Conservation (phyloP, 2,888 invertebrate genomes). For the Dolichopus griseipennis region DNA sequence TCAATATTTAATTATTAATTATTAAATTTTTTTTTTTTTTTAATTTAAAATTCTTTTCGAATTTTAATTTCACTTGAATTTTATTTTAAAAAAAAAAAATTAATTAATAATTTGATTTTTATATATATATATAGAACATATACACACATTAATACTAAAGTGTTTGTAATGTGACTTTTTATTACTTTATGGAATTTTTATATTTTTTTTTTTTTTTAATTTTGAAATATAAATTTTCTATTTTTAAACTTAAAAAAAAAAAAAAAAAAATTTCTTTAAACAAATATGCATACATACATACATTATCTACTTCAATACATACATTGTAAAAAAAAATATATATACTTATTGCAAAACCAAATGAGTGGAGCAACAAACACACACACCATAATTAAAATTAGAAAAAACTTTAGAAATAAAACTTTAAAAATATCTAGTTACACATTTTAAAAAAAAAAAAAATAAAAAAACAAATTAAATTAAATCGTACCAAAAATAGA, state of each 20-base stretch:
- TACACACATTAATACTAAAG: not conserved
- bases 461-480: not conserved
- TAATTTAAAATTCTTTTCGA: no score
- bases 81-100: no score
- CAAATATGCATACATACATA: not conserved
- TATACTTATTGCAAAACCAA: not conserved
- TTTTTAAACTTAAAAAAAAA: not conserved
- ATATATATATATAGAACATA: no score
- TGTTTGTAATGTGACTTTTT: not conserved
- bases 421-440: conserved; percentile 2
- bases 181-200: not conserved
- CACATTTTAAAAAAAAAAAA: not conserved
- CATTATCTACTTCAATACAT: not conserved
- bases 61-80: no score
- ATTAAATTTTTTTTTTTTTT: no score
- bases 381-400: not conserved
- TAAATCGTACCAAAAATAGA: not conserved
- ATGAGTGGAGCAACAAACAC: not conserved
- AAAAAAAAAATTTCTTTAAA: not conserved
- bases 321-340: not conserved
- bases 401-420: not conserved
- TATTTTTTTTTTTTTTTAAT: no score
- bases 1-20: no score
- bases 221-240: no score
- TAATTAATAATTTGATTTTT: no score